These are phyloP conservation scores for Isichthys henryi DNA, from an alignment of 2,113 vertebrate genomes.

Conservation along the genomic window DNA sequence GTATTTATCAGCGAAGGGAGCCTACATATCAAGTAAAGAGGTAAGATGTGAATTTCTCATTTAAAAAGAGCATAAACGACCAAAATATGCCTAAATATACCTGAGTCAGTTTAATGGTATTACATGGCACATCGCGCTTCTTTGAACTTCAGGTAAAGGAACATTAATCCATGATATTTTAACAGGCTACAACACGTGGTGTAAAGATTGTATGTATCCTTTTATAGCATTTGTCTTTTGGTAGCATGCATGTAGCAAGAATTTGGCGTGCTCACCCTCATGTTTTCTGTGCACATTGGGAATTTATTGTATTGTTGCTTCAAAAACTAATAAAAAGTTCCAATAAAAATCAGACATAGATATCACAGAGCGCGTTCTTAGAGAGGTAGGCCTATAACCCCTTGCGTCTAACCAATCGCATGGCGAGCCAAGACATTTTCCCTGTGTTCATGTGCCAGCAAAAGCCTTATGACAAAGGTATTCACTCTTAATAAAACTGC, in stretches of 20 bases:
- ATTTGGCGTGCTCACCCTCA: neutral
- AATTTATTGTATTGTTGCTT: neutral
- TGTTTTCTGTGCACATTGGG: neutral
- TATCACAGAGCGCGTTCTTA: neutral
- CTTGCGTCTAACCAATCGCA: neutral
- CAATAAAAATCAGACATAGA: neutral
- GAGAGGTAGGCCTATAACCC: neutral
- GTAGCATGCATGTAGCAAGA: neutral
- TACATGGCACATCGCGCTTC: neutral
- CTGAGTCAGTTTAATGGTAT: neutral
- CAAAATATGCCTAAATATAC: neutral
- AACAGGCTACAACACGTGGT: neutral
- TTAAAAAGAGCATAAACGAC: neutral
- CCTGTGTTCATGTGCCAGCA: neutral
- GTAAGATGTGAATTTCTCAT: neutral
- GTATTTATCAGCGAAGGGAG: neutral
- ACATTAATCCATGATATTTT: neutral
- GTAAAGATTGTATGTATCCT: neutral
- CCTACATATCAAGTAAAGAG: neutral
- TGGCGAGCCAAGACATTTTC: neutral
- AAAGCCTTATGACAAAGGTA: neutral
- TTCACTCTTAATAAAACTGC: neutral
- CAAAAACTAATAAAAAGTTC: neutral
- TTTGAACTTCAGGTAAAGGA: neutral
- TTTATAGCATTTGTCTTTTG: neutral